Evolutionary conservation across 2,113 vertebrate genomes (phyloP), one percentile per base, ranked within the genome.

Genomic region (Ciconia boyciana): DNA sequence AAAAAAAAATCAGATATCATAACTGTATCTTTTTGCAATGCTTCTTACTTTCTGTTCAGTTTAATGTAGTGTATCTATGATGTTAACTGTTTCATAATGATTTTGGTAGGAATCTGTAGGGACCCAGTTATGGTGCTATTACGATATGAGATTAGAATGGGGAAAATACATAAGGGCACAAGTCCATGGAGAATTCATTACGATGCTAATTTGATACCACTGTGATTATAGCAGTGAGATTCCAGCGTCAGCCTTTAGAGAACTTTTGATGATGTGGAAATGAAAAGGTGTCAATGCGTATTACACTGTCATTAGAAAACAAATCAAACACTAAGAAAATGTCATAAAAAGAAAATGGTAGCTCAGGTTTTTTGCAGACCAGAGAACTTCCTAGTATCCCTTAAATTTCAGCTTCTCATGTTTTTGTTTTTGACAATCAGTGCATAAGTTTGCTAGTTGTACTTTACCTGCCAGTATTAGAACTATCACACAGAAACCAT

Each of bases 131-230:
- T 92, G 94, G 91, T 96, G 22, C 52, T 84, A 72, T 97, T 97
- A 90, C 64, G 85, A 81, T 84, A 68, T 58, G 69, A 97, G 75
- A 95, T 94, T 86, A 89, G 88, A 96, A 96, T 39, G 57, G 71
- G 87, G 65, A 89, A 95, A 96, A 95, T 68, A 55, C 34, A 54
- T 83, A 84, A 93, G 68, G 84, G 90, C 94, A 65, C 36, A 83
- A 97, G 68, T 92, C 93, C 51, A 34, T 69, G 93, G 91, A 78
- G 78, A 28, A 92, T 95, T 87, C 74, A 96, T 97, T 97, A 94
- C 66, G 72, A 90, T 97, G 84, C 43, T 89, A 96, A 95, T 96
- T 97, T 96, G 79, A 95, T 93, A 62, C 74, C 68, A 86, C 55
- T 93, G 54, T 95, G 86, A 97, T 96, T 96, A 90, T 32, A 94